These are phyloP conservation scores for Aeoliscus strigatus DNA, from an alignment of 2,797 vertebrate genomes.

Conservation along the genomic window DNA sequence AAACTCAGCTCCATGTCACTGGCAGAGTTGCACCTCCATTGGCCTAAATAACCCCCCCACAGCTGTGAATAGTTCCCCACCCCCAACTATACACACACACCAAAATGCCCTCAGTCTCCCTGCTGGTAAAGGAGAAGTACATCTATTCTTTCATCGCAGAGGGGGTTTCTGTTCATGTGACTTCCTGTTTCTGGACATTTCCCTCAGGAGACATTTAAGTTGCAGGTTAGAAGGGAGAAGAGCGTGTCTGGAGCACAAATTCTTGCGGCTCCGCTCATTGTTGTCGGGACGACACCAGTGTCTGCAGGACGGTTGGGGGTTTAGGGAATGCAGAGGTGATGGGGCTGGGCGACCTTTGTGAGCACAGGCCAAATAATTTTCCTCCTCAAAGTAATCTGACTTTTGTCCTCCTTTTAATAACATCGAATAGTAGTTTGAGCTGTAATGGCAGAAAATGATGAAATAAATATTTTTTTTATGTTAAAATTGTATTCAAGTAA, in stretches of 20 bases:
- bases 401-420: too few relatives aligned
- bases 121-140: constrained; percentile 38
- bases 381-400: too few relatives aligned
- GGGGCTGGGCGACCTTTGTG: constrained; percentile 26
- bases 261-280: constrained; percentile 42
- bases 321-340: constrained; percentile 16
- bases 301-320: constrained; percentile 29
- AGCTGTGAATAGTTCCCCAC: too few relatives aligned
- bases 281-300: constrained; percentile 52
- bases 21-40: constrained; percentile 34
- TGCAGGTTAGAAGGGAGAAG: too few relatives aligned
- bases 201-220: too few relatives aligned
- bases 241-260: constrained; percentile 37
- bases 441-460: too few relatives aligned
- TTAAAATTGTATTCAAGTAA: too few relatives aligned
- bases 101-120: background rate
- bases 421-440: too few relatives aligned
- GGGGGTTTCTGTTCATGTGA: background rate
- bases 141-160: background rate
- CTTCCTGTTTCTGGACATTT: constrained; percentile 18
- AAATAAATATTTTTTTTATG: too few relatives aligned
- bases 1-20: constrained; percentile 13
- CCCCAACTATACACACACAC: background rate
- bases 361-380: too few relatives aligned
- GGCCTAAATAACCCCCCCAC: constrained; percentile 22